Base-by-base conservation (phyloP, 2,888 invertebrate genomes). In the Trypoxylon attenuatum region DNA sequence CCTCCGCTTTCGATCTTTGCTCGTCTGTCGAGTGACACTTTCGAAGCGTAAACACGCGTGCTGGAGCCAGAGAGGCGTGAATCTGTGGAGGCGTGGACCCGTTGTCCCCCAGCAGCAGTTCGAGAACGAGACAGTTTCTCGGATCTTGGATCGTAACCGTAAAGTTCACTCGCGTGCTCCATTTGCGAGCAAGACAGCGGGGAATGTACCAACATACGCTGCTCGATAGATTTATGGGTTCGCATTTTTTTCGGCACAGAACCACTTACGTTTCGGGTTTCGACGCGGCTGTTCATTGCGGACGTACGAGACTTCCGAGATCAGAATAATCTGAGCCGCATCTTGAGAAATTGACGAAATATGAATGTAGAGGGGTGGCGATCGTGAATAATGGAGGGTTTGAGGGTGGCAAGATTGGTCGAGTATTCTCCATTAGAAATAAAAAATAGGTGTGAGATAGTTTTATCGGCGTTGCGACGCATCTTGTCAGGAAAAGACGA, bases 31-130 rank as follows among this genome's bases (percentile, higher is more conserved):
- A 62, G 61, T 42, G 77, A 57, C 77, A 58, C 63, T 57, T 23
- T 59, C 59, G 60, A 66, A 71, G 68, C 63, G 38, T 59, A 63
- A 76, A 81, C 81, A 80, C 72, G 71, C 80, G 81, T 79, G 77
- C 67, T 49, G 47, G n/a, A n/a, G n/a, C n/a, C n/a, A n/a, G n/a
- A n/a, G n/a, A n/a, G n/a, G n/a, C n/a, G n/a, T n/a, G n/a, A n/a
- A n/a, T n/a, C n/a, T n/a, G n/a, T n/a, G n/a, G n/a, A n/a, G n/a
- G n/a, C n/a, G n/a, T n/a, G n/a, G 55, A 54, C 53, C 71, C 71
- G 74, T 65, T 45, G 65, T 62, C 64, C 64, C 41, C 27, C 19
- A 53, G 47, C 23, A 46, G 53, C 54, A 54, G 51, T 38, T 59
- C 13, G 51, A 22, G 23, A 27, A 46, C 21, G n/a, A n/a, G n/a